Evolutionary conservation across 2,797 vertebrate genomes (phyloP), one percentile per base, ranked within the genome.

Genomic region (Pangasius macronema): DNA sequence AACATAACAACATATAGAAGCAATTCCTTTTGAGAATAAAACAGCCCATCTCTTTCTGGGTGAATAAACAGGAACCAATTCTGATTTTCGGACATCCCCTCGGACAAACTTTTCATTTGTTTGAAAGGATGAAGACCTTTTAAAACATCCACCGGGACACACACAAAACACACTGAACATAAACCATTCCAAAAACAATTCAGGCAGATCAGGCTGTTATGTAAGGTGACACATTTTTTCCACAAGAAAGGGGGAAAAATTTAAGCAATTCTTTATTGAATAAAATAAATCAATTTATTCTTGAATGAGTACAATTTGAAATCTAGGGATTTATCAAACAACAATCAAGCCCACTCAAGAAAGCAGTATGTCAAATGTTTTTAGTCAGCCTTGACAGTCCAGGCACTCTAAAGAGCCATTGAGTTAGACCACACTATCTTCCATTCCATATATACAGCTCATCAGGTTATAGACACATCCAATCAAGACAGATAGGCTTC

Each of bases 401-500:
- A 42, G 79, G 13, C 36, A 61, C 11, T n/a, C 2, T 81, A 27
- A 61, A 27, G 55, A 61, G 53, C 22, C 76, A 13, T 57, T 55
- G 9, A 53, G 33, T 57, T 39, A 8, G 24, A 22, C 36, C 22
- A 13, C 6, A 30, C 39, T 59, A 7, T 27, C n/a, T 72, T 85
- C 82, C 85, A 85, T 88, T 85, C 80, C 33, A n/a, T 70, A 82
- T 59, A 86, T 84, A 85, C 49, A 82, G 85, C 83, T 89, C 86
- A 86, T 86, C 82, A 86, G 85, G 70, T 89, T 83, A 80, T 68
- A 89, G 77, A 85, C 72, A 85, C 88, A 80, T 85, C 39, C 83
- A 89, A 90, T 90, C 82, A 90, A 80, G 85, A 86, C 76, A 87
- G 82, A 85, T 87, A 85, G 83, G 63, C 55, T 77, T 49, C 65